Conservation (phyloP, 53 echinoderm and acorn worm species). For the Pentamera pediparva region DNA sequence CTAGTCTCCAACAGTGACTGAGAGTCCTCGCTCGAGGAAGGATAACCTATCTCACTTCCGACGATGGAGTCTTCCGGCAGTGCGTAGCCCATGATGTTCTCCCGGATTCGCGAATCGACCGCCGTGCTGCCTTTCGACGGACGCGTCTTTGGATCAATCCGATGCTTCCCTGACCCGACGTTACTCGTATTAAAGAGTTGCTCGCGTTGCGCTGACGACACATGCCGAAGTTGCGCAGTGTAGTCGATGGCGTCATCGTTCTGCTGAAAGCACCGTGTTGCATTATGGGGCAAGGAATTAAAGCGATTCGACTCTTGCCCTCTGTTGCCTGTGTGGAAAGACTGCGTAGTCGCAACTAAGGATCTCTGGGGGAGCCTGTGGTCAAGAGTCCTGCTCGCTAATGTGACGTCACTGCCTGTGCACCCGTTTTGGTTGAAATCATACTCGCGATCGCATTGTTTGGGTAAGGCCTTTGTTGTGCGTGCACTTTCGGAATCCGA, state of each 20-base stretch:
- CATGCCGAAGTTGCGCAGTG: conserved; percentile 14
- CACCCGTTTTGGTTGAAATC: conserved; percentile 7
- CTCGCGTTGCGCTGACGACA: conserved; percentile 9
- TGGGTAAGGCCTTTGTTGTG: background rate
- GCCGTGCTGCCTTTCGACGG: background rate
- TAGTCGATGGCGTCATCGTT: conserved; percentile 12
- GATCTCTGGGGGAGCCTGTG: too few species aligned
- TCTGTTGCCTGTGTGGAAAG: too few species aligned
- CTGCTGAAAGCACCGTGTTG: background rate
- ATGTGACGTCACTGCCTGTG: background rate
- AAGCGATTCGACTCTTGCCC: too few species aligned
- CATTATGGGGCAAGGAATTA: too few species aligned
- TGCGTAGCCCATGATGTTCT: background rate
- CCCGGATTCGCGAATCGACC: background rate
- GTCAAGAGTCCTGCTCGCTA: conserved; percentile 3
- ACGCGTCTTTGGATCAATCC: too few species aligned
- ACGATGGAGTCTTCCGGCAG: background rate
- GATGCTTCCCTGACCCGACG: background rate
- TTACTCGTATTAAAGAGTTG: background rate
- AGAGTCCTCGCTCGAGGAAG: too few species aligned
- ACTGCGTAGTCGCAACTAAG: too few species aligned
- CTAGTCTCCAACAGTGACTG: conserved; percentile 10
- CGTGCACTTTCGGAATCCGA: background rate
- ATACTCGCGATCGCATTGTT: background rate
- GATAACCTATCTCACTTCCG: too few species aligned